phyloP scores from a whole-genome alignment of 1,140 invertebrate species.

The Psilanteris sp. region DNA sequence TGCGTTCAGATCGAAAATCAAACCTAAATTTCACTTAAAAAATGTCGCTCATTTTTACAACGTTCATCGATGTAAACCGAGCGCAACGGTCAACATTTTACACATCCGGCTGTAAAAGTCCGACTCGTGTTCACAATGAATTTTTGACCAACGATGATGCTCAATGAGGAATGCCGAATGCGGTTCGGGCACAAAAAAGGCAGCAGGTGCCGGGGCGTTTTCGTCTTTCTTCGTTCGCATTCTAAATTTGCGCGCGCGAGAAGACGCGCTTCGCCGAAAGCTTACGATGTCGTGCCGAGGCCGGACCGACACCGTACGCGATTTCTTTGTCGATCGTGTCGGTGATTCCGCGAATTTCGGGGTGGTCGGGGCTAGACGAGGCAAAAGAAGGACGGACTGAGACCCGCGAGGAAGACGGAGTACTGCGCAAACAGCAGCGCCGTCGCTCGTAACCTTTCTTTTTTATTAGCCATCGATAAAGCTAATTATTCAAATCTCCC shows the following conservation, averaged over 20 bases:
- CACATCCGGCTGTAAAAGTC: too few relatives aligned
- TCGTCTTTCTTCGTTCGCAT: slow-evolving; percentile 41
- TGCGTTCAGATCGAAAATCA: too few relatives aligned
- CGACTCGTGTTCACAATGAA: too few relatives aligned
- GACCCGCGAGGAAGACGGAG: slow-evolving; percentile 4
- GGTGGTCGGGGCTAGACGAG: slow-evolving; percentile 59
- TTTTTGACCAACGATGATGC: slow-evolving; percentile 7
- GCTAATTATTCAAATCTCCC: slow-evolving; percentile 29
- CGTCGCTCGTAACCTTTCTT: too few relatives aligned
- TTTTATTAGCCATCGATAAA: background rate
- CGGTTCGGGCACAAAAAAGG: slow-evolving; percentile 25
- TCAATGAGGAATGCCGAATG: slow-evolving; percentile 29
- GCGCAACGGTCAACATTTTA: too few relatives aligned
- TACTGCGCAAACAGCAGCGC: slow-evolving; percentile 19
- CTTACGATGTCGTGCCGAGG: slow-evolving; percentile 47
- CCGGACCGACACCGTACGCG: slow-evolving; percentile 46
- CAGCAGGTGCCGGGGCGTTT: slow-evolving; percentile 49
- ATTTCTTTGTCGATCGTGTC: slow-evolving; percentile 62
- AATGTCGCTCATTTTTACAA: too few relatives aligned
- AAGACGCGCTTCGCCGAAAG: slow-evolving; percentile 58
- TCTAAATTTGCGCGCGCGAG: slow-evolving; percentile 49
- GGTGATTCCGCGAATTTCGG: slow-evolving; percentile 54
- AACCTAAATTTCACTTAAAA: too few relatives aligned
- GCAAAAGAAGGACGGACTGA: slow-evolving; percentile 1
- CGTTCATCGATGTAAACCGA: too few relatives aligned